A percentile compares a stretch with the other conserved stretches of the same genome.
Evolutionary conservation across 2,113 vertebrate genomes (phyloP).

Genomic region (Lagopus muta): DNA sequence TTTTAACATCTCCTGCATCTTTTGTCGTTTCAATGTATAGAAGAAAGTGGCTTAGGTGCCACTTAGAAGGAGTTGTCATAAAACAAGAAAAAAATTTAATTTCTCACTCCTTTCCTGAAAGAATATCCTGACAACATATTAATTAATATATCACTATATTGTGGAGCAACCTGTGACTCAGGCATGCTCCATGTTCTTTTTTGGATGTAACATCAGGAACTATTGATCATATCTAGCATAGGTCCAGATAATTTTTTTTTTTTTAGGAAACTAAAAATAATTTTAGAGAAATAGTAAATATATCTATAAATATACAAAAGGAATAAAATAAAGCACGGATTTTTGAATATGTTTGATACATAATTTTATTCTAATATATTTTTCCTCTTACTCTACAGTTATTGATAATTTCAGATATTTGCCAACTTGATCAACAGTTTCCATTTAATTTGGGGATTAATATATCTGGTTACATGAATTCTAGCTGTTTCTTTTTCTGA

Average conservation of each 20-base stretch:
- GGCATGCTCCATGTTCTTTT: not conserved
- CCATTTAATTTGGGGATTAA: not conserved
- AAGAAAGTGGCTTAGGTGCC: not conserved
- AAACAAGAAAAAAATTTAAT: not conserved
- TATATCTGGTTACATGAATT: not conserved
- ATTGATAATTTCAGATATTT: too few relatives aligned
- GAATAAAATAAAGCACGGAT: not conserved
- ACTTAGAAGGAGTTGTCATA: not conserved
- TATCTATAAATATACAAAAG: not conserved
- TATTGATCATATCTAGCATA: not conserved
- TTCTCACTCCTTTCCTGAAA: not conserved
- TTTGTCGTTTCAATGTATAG: not conserved
- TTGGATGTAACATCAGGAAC: not conserved
- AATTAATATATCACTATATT: not conserved
- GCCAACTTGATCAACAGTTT: not conserved
- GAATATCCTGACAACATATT: not conserved
- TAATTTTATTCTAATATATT: not conserved
- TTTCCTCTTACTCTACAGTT: not conserved
- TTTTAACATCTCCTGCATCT: not conserved
- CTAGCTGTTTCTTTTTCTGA: not conserved
- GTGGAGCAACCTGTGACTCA: not conserved
- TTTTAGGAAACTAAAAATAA: not conserved
- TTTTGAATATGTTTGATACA: not conserved
- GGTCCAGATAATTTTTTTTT: not conserved
- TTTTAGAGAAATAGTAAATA: not conserved